Percentiles rank a stretch among this genome's conserved stretches.
phyloP scores from a whole-genome alignment of 2,888 invertebrate species.

The Drosophila siamana region DNA sequence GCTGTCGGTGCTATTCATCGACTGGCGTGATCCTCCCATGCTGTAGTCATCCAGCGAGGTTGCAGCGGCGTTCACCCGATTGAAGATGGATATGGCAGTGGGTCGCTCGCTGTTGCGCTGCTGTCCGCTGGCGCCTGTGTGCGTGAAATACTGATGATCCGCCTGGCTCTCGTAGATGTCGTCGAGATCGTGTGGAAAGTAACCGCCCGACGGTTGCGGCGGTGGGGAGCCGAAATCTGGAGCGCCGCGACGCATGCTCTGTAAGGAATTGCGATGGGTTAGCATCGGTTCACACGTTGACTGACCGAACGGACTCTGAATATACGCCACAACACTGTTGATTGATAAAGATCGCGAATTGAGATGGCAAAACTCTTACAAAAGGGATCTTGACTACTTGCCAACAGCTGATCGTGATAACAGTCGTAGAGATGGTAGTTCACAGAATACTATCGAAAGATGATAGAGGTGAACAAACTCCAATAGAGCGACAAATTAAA shows the following conservation, averaged over 20 bases:
- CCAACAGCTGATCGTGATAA: neutral
- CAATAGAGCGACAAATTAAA: neutral
- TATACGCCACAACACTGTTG: constrained; percentile 16
- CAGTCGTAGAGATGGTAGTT: neutral
- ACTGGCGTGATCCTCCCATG: constrained; percentile 51
- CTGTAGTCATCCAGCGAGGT: constrained; percentile 83
- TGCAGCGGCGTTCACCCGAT: constrained; percentile 82
- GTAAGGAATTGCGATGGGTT: constrained; percentile 33
- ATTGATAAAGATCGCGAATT: neutral
- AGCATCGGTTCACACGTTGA: constrained; percentile 1
- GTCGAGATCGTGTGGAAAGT: constrained; percentile 85
- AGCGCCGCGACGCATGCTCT: constrained; percentile 82
- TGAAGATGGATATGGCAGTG: constrained; percentile 84
- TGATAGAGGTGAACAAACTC: neutral
- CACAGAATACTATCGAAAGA: neutral
- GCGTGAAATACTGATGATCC: constrained; percentile 85
- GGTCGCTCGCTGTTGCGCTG: constrained; percentile 80
- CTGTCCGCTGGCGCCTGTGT: constrained; percentile 81
- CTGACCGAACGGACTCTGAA: constrained; percentile 5
- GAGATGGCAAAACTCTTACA: neutral
- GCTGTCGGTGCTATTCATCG: constrained; percentile 64
- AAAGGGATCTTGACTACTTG: neutral
- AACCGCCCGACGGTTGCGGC: constrained; percentile 73
- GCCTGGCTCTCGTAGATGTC: constrained; percentile 84
- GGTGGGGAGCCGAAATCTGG: constrained; percentile 83